Evolutionary conservation across 2,113 vertebrate genomes (phyloP), one percentile per base, ranked within the genome.

Genomic region (Coryphaenoides rupestris): DNA sequence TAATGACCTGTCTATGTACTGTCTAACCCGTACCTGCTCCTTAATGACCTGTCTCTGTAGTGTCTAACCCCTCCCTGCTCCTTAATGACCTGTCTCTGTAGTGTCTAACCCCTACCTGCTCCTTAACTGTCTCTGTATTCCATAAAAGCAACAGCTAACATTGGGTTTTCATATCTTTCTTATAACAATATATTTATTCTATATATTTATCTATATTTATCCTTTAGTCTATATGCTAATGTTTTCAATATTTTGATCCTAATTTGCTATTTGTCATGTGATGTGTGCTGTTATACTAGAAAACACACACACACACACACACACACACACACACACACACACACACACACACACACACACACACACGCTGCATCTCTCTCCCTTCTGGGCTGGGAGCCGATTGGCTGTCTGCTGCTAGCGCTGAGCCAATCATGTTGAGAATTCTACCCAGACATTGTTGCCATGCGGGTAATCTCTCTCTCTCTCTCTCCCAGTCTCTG

Each of bases 301-400:
- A 55, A 13, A 19, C 1, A 54, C 52, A n/a, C 5, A 19, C n/a
- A 19, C 17, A 54, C 52, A 54, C n/a, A n/a, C 52, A 54, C 16
- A 19, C 19, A 21, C 53, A 21, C 53, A 21, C 53, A 21, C 19
- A 21, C 53, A 21, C 53, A 21, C n/a, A 21, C 53, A 21, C 53
- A 21, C 53, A 21, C 5, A 55, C 53, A 55, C 53, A 55, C 19
- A 55, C 53, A 55, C 53, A 55, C n/a, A 55, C 53, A 55, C 53
- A 55, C 53, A 55, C 7, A 55, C 53, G 9, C 53, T 21, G 15
- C n/a, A 50, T 17, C 47, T 50, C 47, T 17, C 47, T 50, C 47
- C 33, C 49, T 16, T 19, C 49, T 17, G 49, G 49, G 49, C 19
- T 52, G 16, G 5, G 19, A 52, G 49, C 19, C 21, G n/a, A 55